phyloP scores from a whole-genome alignment of 2,888 invertebrate species.

The Iphiclides podalirius region DNA sequence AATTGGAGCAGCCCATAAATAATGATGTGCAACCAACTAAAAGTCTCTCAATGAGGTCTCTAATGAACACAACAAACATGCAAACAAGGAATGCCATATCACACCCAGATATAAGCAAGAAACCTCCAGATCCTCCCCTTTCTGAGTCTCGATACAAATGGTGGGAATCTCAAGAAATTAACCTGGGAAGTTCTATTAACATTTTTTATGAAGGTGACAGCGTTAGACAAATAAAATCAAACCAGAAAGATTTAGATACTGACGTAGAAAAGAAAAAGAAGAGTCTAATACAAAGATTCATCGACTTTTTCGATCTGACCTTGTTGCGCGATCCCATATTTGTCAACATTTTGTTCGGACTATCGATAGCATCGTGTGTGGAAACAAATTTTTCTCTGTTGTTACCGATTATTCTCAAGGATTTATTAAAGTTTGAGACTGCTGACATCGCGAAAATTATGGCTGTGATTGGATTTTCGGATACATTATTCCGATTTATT shows the following conservation, averaged over 20 bases:
- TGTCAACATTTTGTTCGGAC: constrained; percentile 83
- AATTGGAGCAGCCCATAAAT: constrained; percentile 40
- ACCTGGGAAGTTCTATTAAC: constrained; percentile 81
- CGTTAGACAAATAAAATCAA: constrained; percentile 37
- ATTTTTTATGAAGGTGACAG: constrained; percentile 70
- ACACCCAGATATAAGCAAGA: constrained; percentile 62
- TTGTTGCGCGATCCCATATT: constrained; percentile 84
- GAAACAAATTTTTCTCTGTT: constrained; percentile 85
- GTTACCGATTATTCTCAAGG: constrained; percentile 83
- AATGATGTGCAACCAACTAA: constrained; percentile 48
- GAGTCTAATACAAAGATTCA: constrained; percentile 49
- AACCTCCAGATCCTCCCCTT: constrained; percentile 42
- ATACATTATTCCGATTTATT: constrained; percentile 81
- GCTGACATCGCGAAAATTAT: constrained; percentile 81
- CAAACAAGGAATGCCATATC: constrained; percentile 64
- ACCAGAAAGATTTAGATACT: constrained; percentile 33
- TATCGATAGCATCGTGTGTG: constrained; percentile 84
- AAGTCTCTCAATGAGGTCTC: constrained; percentile 63
- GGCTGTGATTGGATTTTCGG: constrained; percentile 80
- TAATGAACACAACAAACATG: constrained; percentile 47
- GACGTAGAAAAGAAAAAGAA: constrained; percentile 38
- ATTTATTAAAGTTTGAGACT: constrained; percentile 80
- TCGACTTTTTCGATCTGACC: constrained; percentile 82
- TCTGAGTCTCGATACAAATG: constrained; percentile 65
- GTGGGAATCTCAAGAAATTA: constrained; percentile 80